Evolutionary conservation across 2,113 vertebrate genomes (phyloP).

Genomic region (Pleuronectes platessa): DNA sequence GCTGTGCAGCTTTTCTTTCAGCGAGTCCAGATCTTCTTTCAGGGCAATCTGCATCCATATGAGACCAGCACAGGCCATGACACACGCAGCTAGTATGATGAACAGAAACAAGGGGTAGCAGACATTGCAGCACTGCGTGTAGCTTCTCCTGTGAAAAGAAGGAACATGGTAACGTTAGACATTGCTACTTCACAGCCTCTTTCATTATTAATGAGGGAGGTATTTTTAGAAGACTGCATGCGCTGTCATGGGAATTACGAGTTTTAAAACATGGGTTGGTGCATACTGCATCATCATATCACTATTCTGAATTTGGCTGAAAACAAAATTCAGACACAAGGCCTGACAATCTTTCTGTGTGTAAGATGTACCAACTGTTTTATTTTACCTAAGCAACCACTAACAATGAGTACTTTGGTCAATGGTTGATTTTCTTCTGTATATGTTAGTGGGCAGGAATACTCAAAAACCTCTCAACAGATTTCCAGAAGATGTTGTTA

Average conservation of each 20-base stretch:
- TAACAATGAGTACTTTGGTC: too few species aligned
- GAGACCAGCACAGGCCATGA: constrained; percentile 93
- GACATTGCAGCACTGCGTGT: constrained; percentile 91
- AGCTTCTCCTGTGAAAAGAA: constrained; percentile 83
- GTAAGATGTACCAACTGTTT: too few species aligned
- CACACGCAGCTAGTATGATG: constrained; percentile 92
- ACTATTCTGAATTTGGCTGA: not conserved
- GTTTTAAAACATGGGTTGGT: not conserved
- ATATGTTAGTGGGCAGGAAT: too few species aligned
- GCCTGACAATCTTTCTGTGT: too few species aligned
- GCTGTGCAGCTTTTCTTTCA: constrained; percentile 94
- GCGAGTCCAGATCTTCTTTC: constrained; percentile 92
- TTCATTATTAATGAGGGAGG: constrained; percentile 58
- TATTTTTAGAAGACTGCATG: constrained; percentile 40
- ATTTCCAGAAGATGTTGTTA: too few species aligned
- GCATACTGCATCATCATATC: not conserved
- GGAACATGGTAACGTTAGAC: constrained; percentile 36
- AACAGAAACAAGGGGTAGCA: constrained; percentile 95
- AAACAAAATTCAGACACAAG: too few species aligned
- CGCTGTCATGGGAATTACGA: constrained; percentile 30
- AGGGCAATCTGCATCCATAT: constrained; percentile 99
- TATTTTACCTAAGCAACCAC: too few species aligned
- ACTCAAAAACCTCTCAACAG: too few species aligned
- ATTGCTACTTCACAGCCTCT: constrained; percentile 8
- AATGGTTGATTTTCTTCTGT: too few species aligned